These are phyloP conservation scores for Drosophila ananassae DNA, from an alignment of 1,140 invertebrate species.

Conservation along the genomic window DNA sequence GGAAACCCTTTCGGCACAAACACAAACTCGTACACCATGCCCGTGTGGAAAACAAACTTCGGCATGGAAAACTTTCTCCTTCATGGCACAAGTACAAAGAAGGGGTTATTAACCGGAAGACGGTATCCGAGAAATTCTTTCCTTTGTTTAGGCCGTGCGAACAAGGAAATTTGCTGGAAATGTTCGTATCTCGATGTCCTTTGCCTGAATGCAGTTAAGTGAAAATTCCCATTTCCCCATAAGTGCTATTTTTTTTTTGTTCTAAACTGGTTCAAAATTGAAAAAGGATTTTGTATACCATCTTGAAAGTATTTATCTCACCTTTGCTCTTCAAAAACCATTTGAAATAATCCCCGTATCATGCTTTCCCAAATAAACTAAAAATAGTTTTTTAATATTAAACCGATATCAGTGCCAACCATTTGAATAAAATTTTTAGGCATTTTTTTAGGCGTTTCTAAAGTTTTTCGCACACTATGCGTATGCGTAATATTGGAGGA, in stretches of 20 bases:
- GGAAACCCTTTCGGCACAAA: conserved; percentile 38
- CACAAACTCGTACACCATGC: conserved; percentile 15
- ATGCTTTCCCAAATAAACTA: neutral
- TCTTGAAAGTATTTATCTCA: no score
- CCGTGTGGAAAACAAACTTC: conserved; percentile 45
- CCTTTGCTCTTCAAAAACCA: no score
- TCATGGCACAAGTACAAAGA: conserved; percentile 16
- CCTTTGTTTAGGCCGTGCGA: conserved; percentile 28
- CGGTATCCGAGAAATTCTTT: conserved; percentile 22
- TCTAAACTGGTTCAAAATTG: neutral
- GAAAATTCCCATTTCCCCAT: conserved; percentile 28
- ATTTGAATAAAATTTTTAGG: neutral
- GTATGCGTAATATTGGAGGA: conserved; percentile 49
- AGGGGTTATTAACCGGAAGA: conserved; percentile 45
- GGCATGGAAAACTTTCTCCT: conserved; percentile 43
- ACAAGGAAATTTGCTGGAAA: conserved; percentile 21
- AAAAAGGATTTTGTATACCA: neutral
- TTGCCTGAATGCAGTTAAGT: conserved; percentile 26
- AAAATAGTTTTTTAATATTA: no score
- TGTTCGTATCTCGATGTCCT: conserved; percentile 23
- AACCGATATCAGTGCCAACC: neutral
- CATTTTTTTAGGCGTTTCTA: conserved; percentile 3
- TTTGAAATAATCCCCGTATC: neutral
- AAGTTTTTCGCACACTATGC: conserved; percentile 36
- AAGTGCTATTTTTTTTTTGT: neutral